Evolutionary conservation across 1,140 invertebrate species (phyloP), one percentile per base, ranked within the genome.

Genomic region (Delia radicum): DNA sequence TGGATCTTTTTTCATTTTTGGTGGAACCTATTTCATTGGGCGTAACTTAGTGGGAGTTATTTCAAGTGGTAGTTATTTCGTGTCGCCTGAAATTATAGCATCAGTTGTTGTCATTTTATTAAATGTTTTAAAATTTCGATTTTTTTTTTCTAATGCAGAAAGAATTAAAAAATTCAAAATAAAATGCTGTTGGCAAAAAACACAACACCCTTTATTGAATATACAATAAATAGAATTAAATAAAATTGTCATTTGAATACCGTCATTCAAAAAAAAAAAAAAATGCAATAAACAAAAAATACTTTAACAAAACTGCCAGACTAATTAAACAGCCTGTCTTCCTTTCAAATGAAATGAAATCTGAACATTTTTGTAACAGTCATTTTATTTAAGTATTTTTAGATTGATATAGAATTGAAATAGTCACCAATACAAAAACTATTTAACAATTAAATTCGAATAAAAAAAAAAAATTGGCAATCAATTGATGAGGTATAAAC

Each of bases 401-500:
- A 55, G 48, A 55, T 55, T 55, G 18, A 55, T n/a, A n/a, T 55
- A 21, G 21, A 65, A 65, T 13, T 29, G 10, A 28, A 65, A 65
- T 29, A 65, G 62, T 29, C 62, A 27, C 3, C 13, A 55, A 18
- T 18, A 21, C 55, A 62, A 67, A 15, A 67, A 67, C 15, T 24
- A 21, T 55, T 1, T 37, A 37, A 48, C 12, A n/a, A 5, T 15
- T 1, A 12, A 48, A 48, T 15, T 1, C n/a, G 5, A 55, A 55
- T 21, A 55, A 55, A 55, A 21, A 55, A 55, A 48, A 15, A 1
- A 15, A 67, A 33, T 69, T 69, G 65, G 65, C 65, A 69, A 69
- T 37, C 65, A 69, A 33, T 69, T 69, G 65, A 69, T 37, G 65
- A 69, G 65, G 29, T 69, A 31, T 69, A 24, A 69, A 69, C 65